phyloP scores from a whole-genome alignment of 1,140 invertebrate genomes.

The Dicyema japonicum region DNA sequence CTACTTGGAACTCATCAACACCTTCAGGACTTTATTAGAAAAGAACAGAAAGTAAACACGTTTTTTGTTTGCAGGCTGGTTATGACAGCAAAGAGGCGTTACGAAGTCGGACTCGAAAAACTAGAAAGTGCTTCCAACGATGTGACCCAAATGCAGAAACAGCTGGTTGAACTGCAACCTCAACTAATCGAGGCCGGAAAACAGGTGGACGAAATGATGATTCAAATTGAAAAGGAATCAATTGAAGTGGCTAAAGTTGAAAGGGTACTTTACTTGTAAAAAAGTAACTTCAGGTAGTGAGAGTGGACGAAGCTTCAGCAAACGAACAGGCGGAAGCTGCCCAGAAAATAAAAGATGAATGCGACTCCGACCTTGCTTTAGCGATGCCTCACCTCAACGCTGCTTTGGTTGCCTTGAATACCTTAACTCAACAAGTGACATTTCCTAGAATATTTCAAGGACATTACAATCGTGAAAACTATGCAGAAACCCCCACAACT shows the following conservation, averaged over 20 bases:
- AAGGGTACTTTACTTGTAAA: conserved; percentile 8
- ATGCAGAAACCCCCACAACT: conserved; percentile 17
- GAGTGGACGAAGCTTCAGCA: conserved; percentile 19
- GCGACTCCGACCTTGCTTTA: conserved; percentile 17
- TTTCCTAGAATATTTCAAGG: conserved; percentile 6
- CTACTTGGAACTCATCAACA: conserved; percentile 19
- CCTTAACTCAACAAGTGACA: conserved; percentile 9
- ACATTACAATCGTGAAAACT: conserved; percentile 18
- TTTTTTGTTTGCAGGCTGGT: neutral
- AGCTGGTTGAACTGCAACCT: conserved; percentile 51
- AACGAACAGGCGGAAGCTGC: conserved; percentile 19
- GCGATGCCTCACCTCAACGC: conserved; percentile 18
- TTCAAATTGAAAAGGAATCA: conserved; percentile 17
- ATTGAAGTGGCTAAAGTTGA: conserved; percentile 21
- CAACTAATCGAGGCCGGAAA: conserved; percentile 27
- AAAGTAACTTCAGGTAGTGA: conserved; percentile 10
- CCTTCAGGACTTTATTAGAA: conserved; percentile 15
- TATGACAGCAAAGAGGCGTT: conserved; percentile 23
- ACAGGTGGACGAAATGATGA: conserved; percentile 20
- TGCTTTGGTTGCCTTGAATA: conserved; percentile 17
- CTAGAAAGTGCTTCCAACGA: conserved; percentile 25
- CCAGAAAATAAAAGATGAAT: conserved; percentile 18
- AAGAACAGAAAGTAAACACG: conserved; percentile 25
- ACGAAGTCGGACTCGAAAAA: conserved; percentile 23
- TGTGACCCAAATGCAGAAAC: conserved; percentile 30